Evolutionary conservation across 2,888 invertebrate species (phyloP).

Genomic region (Nomada hirtipes): DNA sequence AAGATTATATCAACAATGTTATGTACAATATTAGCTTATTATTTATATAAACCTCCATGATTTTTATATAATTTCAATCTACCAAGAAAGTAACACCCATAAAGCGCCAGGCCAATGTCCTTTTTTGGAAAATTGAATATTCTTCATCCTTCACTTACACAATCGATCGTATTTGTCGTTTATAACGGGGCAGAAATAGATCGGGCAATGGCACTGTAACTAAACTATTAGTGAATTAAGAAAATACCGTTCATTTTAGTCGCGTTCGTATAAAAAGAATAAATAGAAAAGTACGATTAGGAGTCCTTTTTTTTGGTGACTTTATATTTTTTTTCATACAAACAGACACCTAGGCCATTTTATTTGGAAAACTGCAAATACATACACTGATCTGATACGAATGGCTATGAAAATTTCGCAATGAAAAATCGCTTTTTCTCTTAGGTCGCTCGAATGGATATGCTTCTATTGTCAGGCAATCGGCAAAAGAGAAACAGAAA

Average conservation of each 20-base stretch:
- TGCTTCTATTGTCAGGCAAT: conserved; percentile 66
- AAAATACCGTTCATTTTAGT: conserved; percentile 74
- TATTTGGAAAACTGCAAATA: conserved; percentile 33
- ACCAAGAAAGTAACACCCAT: conserved; percentile 71
- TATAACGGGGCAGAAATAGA: conserved; percentile 68
- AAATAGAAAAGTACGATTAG: conserved; percentile 71
- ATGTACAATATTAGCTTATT: conserved; percentile 78
- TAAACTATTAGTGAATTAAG: conserved; percentile 73
- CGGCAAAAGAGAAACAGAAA: conserved; percentile 9
- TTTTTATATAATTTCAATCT: conserved; percentile 73
- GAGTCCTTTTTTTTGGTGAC: conserved; percentile 29
- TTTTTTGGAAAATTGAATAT: conserved; percentile 59
- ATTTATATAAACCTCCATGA: conserved; percentile 62
- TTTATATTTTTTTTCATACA: conserved; percentile 37
- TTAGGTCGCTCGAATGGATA: conserved; percentile 70
- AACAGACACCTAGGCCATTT: conserved; percentile 69
- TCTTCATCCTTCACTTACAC: conserved; percentile 32
- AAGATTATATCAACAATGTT: conserved; percentile 82
- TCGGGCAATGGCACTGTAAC: conserved; percentile 79
- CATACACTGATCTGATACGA: conserved; percentile 42
- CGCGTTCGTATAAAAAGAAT: conserved; percentile 73
- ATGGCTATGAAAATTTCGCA: conserved; percentile 43
- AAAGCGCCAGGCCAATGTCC: conserved; percentile 59
- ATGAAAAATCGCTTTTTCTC: conserved; percentile 34
- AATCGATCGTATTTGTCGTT: conserved; percentile 49